These are phyloP conservation scores for Collichthys lucidus DNA, from an alignment of 2,113 vertebrate species.

Conservation along the genomic window DNA sequence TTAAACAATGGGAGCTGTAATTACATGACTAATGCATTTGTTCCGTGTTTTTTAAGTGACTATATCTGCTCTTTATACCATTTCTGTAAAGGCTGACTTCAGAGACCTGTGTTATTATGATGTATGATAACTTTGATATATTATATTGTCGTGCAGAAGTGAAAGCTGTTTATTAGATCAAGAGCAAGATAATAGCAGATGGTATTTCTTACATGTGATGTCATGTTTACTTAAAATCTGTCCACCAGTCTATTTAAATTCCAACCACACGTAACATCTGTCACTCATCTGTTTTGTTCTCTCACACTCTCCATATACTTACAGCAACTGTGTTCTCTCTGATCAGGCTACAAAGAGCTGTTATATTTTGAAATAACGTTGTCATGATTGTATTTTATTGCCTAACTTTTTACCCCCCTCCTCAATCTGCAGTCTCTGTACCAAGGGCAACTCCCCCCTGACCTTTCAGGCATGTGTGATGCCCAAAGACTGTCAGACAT, in stretches of 20 bases:
- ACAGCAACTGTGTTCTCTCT: neutral
- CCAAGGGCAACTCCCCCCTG: slow-evolving; percentile 83
- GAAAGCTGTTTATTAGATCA: slow-evolving; percentile 10
- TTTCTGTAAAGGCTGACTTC: slow-evolving; percentile 22
- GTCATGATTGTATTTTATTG: slow-evolving; percentile 15
- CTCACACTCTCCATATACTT: neutral
- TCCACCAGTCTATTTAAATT: slow-evolving; percentile 32
- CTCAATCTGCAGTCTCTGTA: slow-evolving; percentile 86
- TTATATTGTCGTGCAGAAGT: neutral
- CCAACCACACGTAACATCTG: slow-evolving; percentile 13
- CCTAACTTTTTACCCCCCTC: slow-evolving; percentile 1
- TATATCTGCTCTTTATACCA: slow-evolving; percentile 5
- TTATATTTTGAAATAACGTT: neutral
- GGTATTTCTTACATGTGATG: slow-evolving; percentile 8
- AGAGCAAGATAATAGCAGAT: slow-evolving; percentile 1
- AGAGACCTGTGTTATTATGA: slow-evolving; percentile 11
- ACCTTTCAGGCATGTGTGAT: slow-evolving; percentile 90
- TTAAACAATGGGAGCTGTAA: slow-evolving; percentile 68
- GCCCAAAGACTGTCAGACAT: slow-evolving; percentile 88
- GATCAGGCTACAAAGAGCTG: neutral
- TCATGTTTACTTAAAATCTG: slow-evolving; percentile 1
- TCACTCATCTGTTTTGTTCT: neutral
- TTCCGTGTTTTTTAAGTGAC: slow-evolving; percentile 37
- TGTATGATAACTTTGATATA: neutral
- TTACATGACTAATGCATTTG: slow-evolving; percentile 62